A percentile compares a stretch with the other conserved stretches of the same genome.
Conservation (phyloP, 2,888 invertebrate genomes). For the Venusia cambrica region DNA sequence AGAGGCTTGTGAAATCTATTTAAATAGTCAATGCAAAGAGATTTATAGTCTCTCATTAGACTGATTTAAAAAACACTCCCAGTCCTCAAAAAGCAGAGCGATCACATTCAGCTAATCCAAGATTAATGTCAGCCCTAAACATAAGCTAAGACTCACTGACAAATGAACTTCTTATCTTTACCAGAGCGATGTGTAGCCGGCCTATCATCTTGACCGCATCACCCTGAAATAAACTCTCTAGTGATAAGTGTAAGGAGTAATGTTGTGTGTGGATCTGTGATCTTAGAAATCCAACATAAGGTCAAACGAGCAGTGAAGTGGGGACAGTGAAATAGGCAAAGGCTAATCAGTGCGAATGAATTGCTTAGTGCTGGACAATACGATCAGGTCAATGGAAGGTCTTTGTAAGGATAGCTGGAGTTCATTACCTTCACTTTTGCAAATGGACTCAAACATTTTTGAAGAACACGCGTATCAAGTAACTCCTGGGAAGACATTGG, state of each 20-base stretch:
- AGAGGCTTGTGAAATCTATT: too few relatives aligned
- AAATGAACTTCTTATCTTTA: slow-evolving; percentile 29
- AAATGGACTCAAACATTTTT: too few relatives aligned
- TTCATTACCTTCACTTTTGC: too few relatives aligned
- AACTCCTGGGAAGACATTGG: too few relatives aligned
- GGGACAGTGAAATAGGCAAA: slow-evolving; percentile 29
- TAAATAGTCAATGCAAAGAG: too few relatives aligned
- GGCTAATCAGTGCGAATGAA: slow-evolving; percentile 29
- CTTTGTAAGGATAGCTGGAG: too few relatives aligned
- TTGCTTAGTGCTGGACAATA: slow-evolving; percentile 19
- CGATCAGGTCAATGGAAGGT: too few relatives aligned
- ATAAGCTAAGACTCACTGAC: slow-evolving; percentile 28
- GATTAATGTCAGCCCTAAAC: slow-evolving; percentile 23
- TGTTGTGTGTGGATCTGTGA: slow-evolving; percentile 12
- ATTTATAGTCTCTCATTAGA: too few relatives aligned
- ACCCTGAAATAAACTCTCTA: too few relatives aligned
- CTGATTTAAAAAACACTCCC: too few relatives aligned
- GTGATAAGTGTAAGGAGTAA: slow-evolving; percentile 6
- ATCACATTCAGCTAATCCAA: slow-evolving; percentile 19
- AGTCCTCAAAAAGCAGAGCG: too few relatives aligned
- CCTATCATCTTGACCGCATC: slow-evolving; percentile 30
- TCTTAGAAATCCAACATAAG: slow-evolving; percentile 32
- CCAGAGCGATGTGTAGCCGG: slow-evolving; percentile 29
- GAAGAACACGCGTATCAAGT: too few relatives aligned
- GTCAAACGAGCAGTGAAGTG: slow-evolving; percentile 28